Base-by-base conservation (phyloP, 2,888 invertebrate genomes). In the Cheilosia variabilis region DNA sequence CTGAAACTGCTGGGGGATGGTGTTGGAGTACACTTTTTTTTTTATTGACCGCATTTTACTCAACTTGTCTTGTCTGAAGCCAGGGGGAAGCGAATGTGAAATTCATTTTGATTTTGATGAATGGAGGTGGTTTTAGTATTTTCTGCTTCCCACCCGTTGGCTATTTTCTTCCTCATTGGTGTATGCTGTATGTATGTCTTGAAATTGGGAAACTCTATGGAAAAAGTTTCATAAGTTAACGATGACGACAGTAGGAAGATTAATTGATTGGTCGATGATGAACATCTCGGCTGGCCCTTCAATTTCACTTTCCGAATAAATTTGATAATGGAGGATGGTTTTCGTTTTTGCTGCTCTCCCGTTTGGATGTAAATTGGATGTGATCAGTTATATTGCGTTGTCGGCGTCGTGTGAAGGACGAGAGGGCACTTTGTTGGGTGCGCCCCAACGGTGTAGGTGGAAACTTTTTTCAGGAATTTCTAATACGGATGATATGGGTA, bases 31-130 rank as follows among this genome's bases (percentile, higher is more conserved):
- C 22, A 22, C 2, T 31, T 22, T 43, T 52, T 24, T 47, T 43
- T 53, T 69, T 75, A 69, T 81, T 71, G 81, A 76, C 81, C 81
- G 65, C 71, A 82, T 65, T 57, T 76, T 63, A 57, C 41, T 27
- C 77, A 77, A 71, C 77, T 69, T 69, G 81, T 82, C 81, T 66
- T 57, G 34, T 63, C 58, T 55, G 55, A 9, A 17, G 45, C 9
- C 19, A 58, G 65, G 22, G 34, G 53, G 60, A 55, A 69, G 24
- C 19, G 63, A 76, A 84, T 80, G 69, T 71, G 43, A 84, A 84
- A 80, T 76, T 75, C 60, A 80, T 80, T 84, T 76, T 84, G 66
- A 69, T 84, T 80, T 84, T 84, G 84, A 84, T 84, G 84, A 80
- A 84, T 84, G 71, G 34, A 76, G 63, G 53, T 60, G 84, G 80